Base-by-base conservation (phyloP, 2,888 invertebrate species). In the Furcula furcula region DNA sequence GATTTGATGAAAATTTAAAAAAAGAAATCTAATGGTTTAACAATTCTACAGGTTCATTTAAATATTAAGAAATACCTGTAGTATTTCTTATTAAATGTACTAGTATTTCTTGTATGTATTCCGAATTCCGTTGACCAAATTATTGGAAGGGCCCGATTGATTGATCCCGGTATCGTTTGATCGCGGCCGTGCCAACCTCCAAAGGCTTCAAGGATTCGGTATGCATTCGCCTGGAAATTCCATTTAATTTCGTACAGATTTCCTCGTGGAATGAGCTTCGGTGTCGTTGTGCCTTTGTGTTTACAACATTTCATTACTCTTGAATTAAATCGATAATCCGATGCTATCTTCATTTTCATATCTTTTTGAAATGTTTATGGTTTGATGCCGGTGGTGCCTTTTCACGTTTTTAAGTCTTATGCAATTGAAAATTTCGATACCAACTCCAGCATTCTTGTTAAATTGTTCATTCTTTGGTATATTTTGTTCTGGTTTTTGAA, bases 201-300 rank as follows among this genome's bases (percentile, higher is more conserved):
- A 70, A 76, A 68, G 72, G 68, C 70, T 73, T 76, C 70, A 67
- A 69, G 75, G 70, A 71, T 73, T 63, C 65, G 46, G 53, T 57
- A 71, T 55, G 62, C 73, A 63, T 58, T 75, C 65, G 55, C 56
- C 70, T 67, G 68, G 78, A 84, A 83, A 82, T 73, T 77, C 73
- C 70, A 78, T 83, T 82, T 76, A 75, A 80, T 81, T 73, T 68
- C 53, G 66, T 52, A 58, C 58, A 55, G 59, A 66, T 66, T 70
- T 63, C 58, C 51, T 60, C 49, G 55, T 50, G 54, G 53, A 37
- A 44, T 41, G 39, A 46, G 37, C 42, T 38, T 40, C 40, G 46
- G 34, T 40, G 39, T 40, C 45, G 43, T 49, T 46, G 47, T 56
- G 41, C 42, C 39, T 38, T 30, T 11, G 18, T 10, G 1, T 18